Percentiles rank a stretch among this genome's conserved stretches.
Evolutionary conservation across 2,113 vertebrate genomes (phyloP).

Genomic region (Oxygymnocypris stewartii): DNA sequence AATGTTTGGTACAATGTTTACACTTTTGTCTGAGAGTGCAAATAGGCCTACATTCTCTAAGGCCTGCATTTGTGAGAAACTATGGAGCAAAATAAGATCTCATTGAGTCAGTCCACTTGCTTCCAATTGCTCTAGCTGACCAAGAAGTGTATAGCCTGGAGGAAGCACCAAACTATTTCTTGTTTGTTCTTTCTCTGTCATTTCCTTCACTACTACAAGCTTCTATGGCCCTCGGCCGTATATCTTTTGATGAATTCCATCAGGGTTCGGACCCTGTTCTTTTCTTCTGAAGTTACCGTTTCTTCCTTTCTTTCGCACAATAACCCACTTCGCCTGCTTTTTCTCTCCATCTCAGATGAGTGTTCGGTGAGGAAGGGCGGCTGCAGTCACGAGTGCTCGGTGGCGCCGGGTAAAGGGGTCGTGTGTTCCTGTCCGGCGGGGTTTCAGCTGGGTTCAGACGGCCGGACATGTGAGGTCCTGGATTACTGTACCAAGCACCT

Average conservation of each 20-base stretch:
- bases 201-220: background rate
- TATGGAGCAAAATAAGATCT: background rate
- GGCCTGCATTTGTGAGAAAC: background rate
- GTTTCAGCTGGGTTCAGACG: conserved; percentile 75
- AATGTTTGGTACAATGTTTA: background rate
- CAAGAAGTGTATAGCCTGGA: background rate
- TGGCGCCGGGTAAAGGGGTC: conserved; percentile 83
- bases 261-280: background rate
- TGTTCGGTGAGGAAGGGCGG: conserved; percentile 83
- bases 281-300: background rate
- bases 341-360: conserved; percentile 71
- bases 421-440: conserved; percentile 82
- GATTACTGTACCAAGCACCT: conserved; percentile 82
- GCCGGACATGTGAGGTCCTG: conserved; percentile 80
- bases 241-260: conserved; percentile 3
- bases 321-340: background rate
- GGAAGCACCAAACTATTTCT: background rate
- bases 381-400: conserved; percentile 84
- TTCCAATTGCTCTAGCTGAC: background rate
- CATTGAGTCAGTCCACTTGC: background rate
- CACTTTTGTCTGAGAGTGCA: background rate
- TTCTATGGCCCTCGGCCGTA: background rate
- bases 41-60: background rate
- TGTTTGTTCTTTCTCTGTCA: background rate
- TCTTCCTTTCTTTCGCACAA: background rate